Evolutionary conservation across 2,113 vertebrate species (phyloP).

Genomic region (Phyllopteryx taeniolatus): DNA sequence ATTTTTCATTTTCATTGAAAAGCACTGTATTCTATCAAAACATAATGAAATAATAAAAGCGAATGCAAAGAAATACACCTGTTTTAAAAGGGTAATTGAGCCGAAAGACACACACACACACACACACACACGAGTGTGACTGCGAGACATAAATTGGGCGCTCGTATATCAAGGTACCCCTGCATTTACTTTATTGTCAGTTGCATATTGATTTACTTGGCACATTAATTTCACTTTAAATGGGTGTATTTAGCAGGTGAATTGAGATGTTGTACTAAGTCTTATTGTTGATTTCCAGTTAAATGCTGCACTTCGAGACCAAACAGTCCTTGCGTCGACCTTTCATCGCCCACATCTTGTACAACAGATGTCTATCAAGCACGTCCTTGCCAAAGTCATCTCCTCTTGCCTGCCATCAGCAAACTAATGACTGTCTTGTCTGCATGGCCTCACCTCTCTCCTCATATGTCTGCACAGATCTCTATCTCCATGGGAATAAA

Average conservation of each 20-base stretch:
- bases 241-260: not conserved
- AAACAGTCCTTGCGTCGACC: conserved; percentile 11
- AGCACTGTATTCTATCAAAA: no score
- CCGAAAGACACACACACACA: no score
- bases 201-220: not conserved
- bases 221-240: conserved; percentile 5
- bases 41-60: no score
- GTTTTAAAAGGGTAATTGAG: no score
- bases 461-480: conserved; percentile 47
- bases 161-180: no score
- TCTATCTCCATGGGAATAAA: conserved; percentile 63
- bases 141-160: no score
- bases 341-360: conserved; percentile 17
- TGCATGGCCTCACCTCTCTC: conserved; percentile 21
- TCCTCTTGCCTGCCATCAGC: conserved; percentile 34
- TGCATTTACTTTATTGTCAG: no score
- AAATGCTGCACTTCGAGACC: not conserved
- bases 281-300: not conserved
- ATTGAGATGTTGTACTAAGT: not conserved
- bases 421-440: conserved; percentile 49
- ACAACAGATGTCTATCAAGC: conserved; percentile 38
- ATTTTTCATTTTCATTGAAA: no score
- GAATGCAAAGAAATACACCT: no score
- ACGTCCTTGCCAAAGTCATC: conserved; percentile 62
- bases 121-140: no score